Conservation (phyloP, 2,113 vertebrate genomes). For the Ceyx margarethae region DNA sequence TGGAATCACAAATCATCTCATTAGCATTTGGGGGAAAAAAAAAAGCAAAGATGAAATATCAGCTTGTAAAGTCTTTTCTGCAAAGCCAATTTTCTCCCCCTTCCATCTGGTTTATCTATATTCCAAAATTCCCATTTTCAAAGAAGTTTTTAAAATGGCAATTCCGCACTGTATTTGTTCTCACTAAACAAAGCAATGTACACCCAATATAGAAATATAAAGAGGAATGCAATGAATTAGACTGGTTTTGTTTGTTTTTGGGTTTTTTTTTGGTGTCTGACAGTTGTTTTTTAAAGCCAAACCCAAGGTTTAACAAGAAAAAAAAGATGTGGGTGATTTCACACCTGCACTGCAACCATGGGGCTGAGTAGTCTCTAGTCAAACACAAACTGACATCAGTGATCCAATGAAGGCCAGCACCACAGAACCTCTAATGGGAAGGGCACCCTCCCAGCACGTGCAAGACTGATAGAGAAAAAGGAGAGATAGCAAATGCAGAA, state of each 20-base stretch:
- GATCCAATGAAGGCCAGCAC: not conserved
- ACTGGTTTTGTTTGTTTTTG: not conserved
- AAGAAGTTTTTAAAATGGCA: conserved; percentile 46
- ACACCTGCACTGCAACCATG: not conserved
- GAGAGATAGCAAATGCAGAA: not conserved
- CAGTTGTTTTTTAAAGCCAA: conserved; percentile 30
- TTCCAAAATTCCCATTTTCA: conserved; percentile 41
- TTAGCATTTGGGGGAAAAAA: conserved; percentile 36
- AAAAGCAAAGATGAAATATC: conserved; percentile 39
- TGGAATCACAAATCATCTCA: conserved; percentile 55
- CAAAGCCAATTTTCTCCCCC: conserved; percentile 32
- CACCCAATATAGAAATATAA: conserved; percentile 16
- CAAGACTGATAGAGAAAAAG: not conserved
- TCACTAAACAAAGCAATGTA: conserved; percentile 31
- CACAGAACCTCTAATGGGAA: not conserved
- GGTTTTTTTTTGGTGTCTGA: not conserved
- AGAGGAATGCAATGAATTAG: not conserved
- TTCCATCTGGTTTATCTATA: conserved; percentile 57
- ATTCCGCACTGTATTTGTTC: conserved; percentile 34
- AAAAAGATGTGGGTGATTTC: not conserved
- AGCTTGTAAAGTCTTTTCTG: conserved; percentile 36
- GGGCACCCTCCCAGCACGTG: not conserved
- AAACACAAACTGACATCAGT: not conserved
- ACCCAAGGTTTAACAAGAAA: not conserved
- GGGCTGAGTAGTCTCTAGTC: not conserved